A percentile compares a stretch with the other conserved stretches of the same genome.
Evolutionary conservation across 2,888 invertebrate species (phyloP).

Genomic region (Apocheima hispidaria): DNA sequence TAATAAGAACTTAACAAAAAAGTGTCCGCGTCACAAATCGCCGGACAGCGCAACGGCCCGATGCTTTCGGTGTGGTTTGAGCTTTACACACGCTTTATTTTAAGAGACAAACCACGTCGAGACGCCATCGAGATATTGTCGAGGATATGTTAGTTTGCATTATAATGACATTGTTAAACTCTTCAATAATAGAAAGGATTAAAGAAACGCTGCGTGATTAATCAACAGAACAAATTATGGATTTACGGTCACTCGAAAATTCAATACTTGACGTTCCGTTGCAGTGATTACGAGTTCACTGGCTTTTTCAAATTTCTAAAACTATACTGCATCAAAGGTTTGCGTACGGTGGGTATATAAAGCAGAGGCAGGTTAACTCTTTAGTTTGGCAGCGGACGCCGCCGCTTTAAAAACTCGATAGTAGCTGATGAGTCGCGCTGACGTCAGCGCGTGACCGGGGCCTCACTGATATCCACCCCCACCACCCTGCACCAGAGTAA

Average conservation of each 20-base stretch:
- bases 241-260: slow-evolving; percentile 16
- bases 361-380: slow-evolving; percentile 68
- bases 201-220: slow-evolving; percentile 16
- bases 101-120: neutral
- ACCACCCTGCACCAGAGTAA: slow-evolving; percentile 32
- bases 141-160: too few species aligned
- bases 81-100: slow-evolving; percentile 14
- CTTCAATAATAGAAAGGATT: slow-evolving; percentile 24
- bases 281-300: slow-evolving; percentile 34
- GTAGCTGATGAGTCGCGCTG: neutral
- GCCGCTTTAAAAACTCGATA: slow-evolving; percentile 69
- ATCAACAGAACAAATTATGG: slow-evolving; percentile 11
- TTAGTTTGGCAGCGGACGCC: slow-evolving; percentile 64
- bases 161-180: slow-evolving; percentile 17
- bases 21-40: neutral
- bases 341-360: slow-evolving; percentile 53
- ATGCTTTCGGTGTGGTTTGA: neutral
- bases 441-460: slow-evolving; percentile 56
- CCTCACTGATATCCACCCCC: slow-evolving; percentile 69
- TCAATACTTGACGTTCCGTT: slow-evolving; percentile 11
- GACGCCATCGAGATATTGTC: slow-evolving; percentile 3
- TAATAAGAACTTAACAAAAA: neutral
- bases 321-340: slow-evolving; percentile 36
- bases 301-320: slow-evolving; percentile 38
- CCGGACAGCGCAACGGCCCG: neutral